These are phyloP conservation scores for Actenoides hombroni DNA, from an alignment of 2,113 vertebrate genomes.

Conservation along the genomic window DNA sequence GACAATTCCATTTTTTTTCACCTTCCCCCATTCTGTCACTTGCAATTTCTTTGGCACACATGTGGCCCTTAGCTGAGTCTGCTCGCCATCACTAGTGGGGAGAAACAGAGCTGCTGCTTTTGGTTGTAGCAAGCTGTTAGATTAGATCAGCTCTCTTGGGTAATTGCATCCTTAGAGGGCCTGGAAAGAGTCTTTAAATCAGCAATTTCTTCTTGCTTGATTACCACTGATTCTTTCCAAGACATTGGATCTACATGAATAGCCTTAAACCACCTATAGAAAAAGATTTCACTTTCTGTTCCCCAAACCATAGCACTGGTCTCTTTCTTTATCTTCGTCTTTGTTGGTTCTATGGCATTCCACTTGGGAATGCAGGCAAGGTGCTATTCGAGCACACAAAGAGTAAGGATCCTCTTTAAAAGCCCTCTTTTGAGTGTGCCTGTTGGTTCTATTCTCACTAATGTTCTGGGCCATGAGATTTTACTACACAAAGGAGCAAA, in stretches of 20 bases:
- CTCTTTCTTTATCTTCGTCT: neutral
- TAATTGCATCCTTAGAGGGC: conserved; percentile 1
- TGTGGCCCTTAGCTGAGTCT: neutral
- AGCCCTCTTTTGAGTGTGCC: neutral
- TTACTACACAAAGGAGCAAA: conserved; percentile 9
- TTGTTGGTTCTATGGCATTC: neutral
- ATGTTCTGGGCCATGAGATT: neutral
- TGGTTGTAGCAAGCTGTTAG: neutral
- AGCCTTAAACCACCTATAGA: conserved; percentile 26
- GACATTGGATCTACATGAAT: neutral
- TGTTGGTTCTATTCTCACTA: neutral
- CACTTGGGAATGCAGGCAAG: neutral
- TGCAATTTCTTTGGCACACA: neutral
- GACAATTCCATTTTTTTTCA: neutral
- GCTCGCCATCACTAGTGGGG: neutral
- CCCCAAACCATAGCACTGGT: neutral
- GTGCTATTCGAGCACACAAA: neutral
- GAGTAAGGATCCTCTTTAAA: neutral
- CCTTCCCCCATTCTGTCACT: neutral
- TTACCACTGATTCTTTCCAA: conserved; percentile 15
- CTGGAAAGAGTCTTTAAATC: conserved; percentile 21
- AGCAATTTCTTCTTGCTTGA: neutral
- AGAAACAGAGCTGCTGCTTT: neutral
- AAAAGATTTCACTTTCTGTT: neutral
- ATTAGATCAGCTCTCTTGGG: neutral